phyloP scores from a whole-genome alignment of 37 sponge, comb jelly and placozoan species.

The Crambe crambe region DNA sequence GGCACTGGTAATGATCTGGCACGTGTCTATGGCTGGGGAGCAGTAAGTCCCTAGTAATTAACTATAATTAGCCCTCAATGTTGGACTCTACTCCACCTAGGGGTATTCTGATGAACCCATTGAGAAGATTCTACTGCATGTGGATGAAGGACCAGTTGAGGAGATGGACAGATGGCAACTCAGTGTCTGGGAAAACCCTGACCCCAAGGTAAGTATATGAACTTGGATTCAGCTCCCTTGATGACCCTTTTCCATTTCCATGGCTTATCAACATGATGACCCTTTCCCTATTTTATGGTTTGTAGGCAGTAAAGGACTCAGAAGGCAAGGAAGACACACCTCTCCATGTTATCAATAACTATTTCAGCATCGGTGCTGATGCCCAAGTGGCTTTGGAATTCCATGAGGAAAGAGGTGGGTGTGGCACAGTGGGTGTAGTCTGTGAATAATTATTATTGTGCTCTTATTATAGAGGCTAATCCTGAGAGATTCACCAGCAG shows the following conservation, averaged over 20 bases:
- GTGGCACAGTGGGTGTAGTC: too few species aligned
- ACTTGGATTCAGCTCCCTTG: too few species aligned
- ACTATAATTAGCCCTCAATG: too few species aligned
- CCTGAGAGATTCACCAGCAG: conserved; percentile 80
- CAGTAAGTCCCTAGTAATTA: conserved; percentile 50
- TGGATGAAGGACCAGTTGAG: conserved; percentile 76
- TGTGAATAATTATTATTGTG: too few species aligned
- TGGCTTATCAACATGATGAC: background rate
- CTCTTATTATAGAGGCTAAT: conserved; percentile 78
- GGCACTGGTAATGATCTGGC: conserved; percentile 94
- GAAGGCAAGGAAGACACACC: conserved; percentile 57
- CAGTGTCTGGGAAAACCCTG: conserved; percentile 41
- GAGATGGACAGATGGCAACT: conserved; percentile 80
- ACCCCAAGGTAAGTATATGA: conserved; percentile 14
- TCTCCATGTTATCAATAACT: conserved; percentile 83
- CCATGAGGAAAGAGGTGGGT: conserved; percentile 64
- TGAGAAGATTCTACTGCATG: conserved; percentile 81
- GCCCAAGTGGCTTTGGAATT: conserved; percentile 70
- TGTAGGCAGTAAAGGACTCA: conserved; percentile 3
- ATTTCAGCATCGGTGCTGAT: conserved; percentile 89
- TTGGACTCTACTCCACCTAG: too few species aligned
- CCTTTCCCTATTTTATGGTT: background rate
- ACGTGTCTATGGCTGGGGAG: conserved; percentile 84
- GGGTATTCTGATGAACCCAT: conserved; percentile 89
- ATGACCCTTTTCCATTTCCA: too few species aligned